Base-by-base conservation (phyloP, 2,113 vertebrate genomes). In the Anthoscopus minutus region DNA sequence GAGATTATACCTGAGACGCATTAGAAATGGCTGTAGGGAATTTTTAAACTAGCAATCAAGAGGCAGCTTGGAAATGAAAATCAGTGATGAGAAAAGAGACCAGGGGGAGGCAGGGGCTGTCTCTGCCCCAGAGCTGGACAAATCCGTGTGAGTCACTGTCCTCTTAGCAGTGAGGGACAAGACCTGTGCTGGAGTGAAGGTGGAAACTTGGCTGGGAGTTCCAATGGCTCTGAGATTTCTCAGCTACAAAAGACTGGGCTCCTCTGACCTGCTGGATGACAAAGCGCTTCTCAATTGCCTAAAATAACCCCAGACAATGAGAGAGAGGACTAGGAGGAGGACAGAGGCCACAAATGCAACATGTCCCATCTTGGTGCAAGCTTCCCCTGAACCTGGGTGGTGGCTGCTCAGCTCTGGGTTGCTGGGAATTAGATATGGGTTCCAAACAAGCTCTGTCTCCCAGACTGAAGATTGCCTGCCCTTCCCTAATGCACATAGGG, bases 341-440 rank as follows among this genome's bases (percentile, higher is more conserved):
- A 31, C 0, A 4, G 35, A 70, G 15, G 18, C 10, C 13, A 35
- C 14, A 78, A 73, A 38, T 1, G 0, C 38, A 89, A 31, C 15
- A 40, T 0, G 0, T 62, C n/a, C 22, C 20, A 7, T 51, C 23
- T 64, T 3, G 2, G 13, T 62, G 50, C 9, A 38, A 61, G 11
- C 18, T 40, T 66, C 8, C 20, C 16, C 21, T 42, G 58, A 42
- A 23, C 24, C 40, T 25, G 28, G 7, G 16, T 42, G 25, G 11
- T 64, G 42, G 12, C n/a, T 84, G 44, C 23, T 92, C 37, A 64
- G 50, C 37, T 82, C 54, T 72, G 62, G 25, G 15, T 27, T 73
- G 79, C 74, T 71, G 53, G 31, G 28, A 69, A 19, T 61, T 65
- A 23, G 20, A 18, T 0, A 0, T 5, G 14, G 14, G 17, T 71